A percentile compares a stretch with the other conserved stretches of the same genome.
phyloP scores from a whole-genome alignment of 2,113 vertebrate species.

The Sebastes fasciatus region DNA sequence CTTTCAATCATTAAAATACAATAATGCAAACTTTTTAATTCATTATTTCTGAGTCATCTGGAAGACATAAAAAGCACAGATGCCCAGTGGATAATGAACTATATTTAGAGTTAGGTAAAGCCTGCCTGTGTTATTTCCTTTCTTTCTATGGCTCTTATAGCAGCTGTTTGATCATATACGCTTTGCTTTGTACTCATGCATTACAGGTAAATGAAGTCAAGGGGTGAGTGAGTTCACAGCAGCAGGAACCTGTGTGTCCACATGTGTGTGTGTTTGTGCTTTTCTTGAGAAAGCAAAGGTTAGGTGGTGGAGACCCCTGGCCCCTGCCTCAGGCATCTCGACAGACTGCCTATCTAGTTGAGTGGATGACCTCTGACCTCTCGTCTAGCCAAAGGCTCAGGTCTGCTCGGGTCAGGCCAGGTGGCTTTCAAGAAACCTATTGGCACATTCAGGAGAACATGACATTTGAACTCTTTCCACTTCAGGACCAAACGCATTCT shows the following conservation, averaged over 20 bases:
- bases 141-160: background rate
- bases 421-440: conserved; percentile 69
- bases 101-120: background rate
- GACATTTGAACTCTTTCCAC: conserved; percentile 72
- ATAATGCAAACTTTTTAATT: conserved; percentile 1
- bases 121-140: background rate
- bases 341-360: conserved; percentile 69
- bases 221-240: conserved; percentile 42
- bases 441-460: conserved; percentile 44
- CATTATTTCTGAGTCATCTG: conserved; percentile 22
- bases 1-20: conserved; percentile 20
- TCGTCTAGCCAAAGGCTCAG: conserved; percentile 71
- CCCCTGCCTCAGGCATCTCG: conserved; percentile 56
- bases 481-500: conserved; percentile 37
- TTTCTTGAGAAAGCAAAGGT: conserved; percentile 59
- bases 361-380: conserved; percentile 73
- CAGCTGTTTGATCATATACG: conserved; percentile 9
- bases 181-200: background rate
- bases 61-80: conserved; percentile 9
- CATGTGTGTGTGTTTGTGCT: conserved; percentile 58
- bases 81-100: background rate
- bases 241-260: conserved; percentile 32
- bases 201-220: conserved; percentile 37
- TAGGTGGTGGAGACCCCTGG: conserved; percentile 58
- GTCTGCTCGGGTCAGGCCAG: conserved; percentile 73